Evolutionary conservation across 2,797 vertebrate genomes (phyloP), one percentile per base, ranked within the genome.

Genomic region (Microcaecilia unicolor): DNA sequence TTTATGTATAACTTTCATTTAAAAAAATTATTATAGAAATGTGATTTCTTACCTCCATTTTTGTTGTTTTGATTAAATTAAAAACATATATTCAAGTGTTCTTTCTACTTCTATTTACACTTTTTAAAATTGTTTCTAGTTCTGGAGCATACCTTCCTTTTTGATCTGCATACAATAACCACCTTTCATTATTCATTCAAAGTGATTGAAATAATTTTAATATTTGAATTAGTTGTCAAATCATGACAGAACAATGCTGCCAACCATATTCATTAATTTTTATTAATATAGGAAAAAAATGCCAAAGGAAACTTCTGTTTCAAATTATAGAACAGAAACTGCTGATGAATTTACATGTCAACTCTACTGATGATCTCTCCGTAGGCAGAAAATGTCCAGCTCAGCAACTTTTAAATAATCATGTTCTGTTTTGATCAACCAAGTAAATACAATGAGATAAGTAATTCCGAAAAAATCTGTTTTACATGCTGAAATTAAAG

Each of bases 191-290:
- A 2, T 32, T 31, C 19, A 41, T 28, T 12, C 6, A 12, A 20
- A 26, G 20, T 61, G 26, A 23, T 15, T 13, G 10, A 21, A 44
- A 42, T 48, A 33, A 34, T 35, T 24, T 26, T 41, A 31, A 9
- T 35, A 16, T 43, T 10, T 9, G 15, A 7, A 25, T 39, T 41
- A 48, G 43, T 37, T 52, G 41, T 19, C 27, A 56, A 44, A 8
- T 19, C 3, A 7, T 19, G 11, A 11, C 9, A 19, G 2, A 22
- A 37, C n/a, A 12, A 7, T 9, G 14, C 24, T 27, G 49, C 37
- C 29, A 54, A 18, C 23, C 41, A 8, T 26, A 31, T 41, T 29
- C 55, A 44, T 39, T 44, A 48, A 44, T 60, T 53, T 46, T 17
- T 50, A 48, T 64, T 33, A 30, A 54, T 50, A 33, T 22, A 10